A percentile compares a stretch with the other conserved stretches of the same genome.
These are phyloP conservation scores for Tanytarsus gracilentus DNA, from an alignment of 2,888 invertebrate species.

Conservation along the genomic window DNA sequence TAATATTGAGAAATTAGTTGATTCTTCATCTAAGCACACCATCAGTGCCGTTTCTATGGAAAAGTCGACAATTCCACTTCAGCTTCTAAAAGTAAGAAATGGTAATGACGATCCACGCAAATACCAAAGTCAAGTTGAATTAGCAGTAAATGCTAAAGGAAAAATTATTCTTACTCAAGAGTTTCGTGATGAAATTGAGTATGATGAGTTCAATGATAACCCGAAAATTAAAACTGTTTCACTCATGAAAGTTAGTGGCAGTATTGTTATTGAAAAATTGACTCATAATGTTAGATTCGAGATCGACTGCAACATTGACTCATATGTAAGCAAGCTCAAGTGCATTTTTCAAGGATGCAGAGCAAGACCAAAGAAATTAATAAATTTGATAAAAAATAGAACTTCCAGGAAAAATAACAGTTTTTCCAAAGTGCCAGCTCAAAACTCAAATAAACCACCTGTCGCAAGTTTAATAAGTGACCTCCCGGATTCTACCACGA, in stretches of 20 bases:
- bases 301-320: neutral
- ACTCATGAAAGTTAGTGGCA: neutral
- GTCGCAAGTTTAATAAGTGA: too few relatives aligned
- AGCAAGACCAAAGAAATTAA: neutral
- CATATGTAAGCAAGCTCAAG: neutral
- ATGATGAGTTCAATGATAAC: constrained; percentile 21
- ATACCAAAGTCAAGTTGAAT: neutral
- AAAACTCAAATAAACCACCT: too few relatives aligned
- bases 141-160: neutral
- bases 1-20: neutral
- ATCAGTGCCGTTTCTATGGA: neutral
- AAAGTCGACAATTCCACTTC: neutral
- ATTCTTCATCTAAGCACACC: neutral
- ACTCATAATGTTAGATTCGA: constrained; percentile 3
- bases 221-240: neutral
- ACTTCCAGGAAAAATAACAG: neutral
- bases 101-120: neutral
- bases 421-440: too few relatives aligned
- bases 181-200: neutral
- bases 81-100: neutral
- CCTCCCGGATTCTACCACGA: too few relatives aligned
- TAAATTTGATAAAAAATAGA: neutral
- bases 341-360: neutral
- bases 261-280: neutral
- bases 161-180: neutral